Conservation (phyloP, 2,113 vertebrate genomes). For the Cheilinus undulatus region DNA sequence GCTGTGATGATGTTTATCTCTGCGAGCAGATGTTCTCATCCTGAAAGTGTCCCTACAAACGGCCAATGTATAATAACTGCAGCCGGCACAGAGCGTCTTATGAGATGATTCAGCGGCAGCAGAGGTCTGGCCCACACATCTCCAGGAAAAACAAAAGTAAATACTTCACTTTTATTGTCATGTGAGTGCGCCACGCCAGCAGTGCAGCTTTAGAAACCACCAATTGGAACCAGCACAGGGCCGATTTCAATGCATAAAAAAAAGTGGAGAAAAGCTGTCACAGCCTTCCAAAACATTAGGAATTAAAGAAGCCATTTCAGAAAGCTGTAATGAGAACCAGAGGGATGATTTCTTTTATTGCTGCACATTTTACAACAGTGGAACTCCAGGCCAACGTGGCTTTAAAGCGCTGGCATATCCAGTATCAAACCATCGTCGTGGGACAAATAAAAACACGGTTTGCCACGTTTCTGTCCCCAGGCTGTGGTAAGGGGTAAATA, state of each 20-base stretch:
- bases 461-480: slow-evolving; percentile 63
- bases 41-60: slow-evolving; percentile 27
- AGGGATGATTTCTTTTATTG: slow-evolving; percentile 58
- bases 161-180: slow-evolving; percentile 79
- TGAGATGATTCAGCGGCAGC: slow-evolving; percentile 52
- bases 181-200: slow-evolving; percentile 63
- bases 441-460: slow-evolving; percentile 67
- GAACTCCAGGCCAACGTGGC: slow-evolving; percentile 45
- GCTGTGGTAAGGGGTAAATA: slow-evolving; percentile 66
- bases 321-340: slow-evolving; percentile 77
- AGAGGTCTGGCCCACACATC: slow-evolving; percentile 54
- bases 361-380: slow-evolving; percentile 59
- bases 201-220: slow-evolving; percentile 60
- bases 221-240: slow-evolving; percentile 71
- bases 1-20: slow-evolving; percentile 36
- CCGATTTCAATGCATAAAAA: slow-evolving; percentile 54
- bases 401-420: slow-evolving; percentile 58
- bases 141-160: slow-evolving; percentile 77
- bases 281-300: slow-evolving; percentile 71
- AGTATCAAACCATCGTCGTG: slow-evolving; percentile 57
- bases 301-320: slow-evolving; percentile 76
- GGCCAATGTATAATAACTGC: slow-evolving; percentile 24
- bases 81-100: slow-evolving; percentile 16
- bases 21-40: slow-evolving; percentile 33
- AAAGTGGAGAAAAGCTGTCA: slow-evolving; percentile 18